phyloP scores from a whole-genome alignment of 1,140 invertebrate species.

The Zaprionus vittiger region DNA sequence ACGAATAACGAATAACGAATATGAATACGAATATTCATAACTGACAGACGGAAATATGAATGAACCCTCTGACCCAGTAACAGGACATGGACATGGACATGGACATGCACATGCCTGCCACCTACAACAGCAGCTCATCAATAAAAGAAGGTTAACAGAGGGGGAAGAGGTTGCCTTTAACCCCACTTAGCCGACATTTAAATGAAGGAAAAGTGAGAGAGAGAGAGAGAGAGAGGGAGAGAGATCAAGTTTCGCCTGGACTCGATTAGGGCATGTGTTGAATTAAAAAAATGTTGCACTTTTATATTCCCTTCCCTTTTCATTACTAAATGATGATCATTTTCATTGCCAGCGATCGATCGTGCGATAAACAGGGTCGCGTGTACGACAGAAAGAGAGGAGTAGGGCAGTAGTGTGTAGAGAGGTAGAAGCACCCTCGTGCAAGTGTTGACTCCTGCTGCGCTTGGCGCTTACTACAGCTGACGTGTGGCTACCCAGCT shows the following conservation, averaged over 20 bases:
- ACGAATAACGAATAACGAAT: conserved; percentile 39
- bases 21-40: conserved; percentile 44
- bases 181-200: conserved; percentile 72
- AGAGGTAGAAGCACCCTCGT: conserved; percentile 47
- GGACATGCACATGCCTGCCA: not conserved
- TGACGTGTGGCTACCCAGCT: conserved; percentile 76
- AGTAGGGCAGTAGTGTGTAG: not conserved
- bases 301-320: conserved; percentile 47
- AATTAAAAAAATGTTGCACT: conserved; percentile 79
- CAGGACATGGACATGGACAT: not conserved
- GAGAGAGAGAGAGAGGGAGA: conserved; percentile 39
- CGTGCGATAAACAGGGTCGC: conserved; percentile 62
- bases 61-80: conserved; percentile 2
- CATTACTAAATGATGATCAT: conserved; percentile 76
- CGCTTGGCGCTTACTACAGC: conserved; percentile 75
- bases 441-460: conserved; percentile 77
- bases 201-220: conserved; percentile 22
- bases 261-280: conserved; percentile 78
- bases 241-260: conserved; percentile 65
- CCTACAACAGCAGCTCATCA: conserved; percentile 1
- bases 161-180: conserved; percentile 27
- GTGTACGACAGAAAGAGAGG: not conserved
- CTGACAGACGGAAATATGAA: conserved; percentile 43
- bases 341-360: conserved; percentile 78
- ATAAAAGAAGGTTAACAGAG: conserved; percentile 4